A percentile compares a stretch with the other conserved stretches of the same genome.
These are phyloP conservation scores for Stichopus horrens DNA, from an alignment of 53 echinoderm and acorn worm species.

Conservation along the genomic window DNA sequence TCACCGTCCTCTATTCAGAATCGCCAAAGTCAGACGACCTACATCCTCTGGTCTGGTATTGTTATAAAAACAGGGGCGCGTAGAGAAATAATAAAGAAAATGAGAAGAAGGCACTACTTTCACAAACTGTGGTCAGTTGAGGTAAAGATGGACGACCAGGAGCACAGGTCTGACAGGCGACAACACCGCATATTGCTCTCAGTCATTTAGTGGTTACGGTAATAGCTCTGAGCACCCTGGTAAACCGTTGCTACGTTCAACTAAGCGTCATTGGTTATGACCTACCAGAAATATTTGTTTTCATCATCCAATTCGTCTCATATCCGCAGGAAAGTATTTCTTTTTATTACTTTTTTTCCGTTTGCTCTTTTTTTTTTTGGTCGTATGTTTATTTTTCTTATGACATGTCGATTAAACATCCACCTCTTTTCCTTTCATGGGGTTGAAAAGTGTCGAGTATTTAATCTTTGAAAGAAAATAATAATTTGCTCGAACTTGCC, in stretches of 20 bases:
- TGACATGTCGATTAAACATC: too few relatives aligned
- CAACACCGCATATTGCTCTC: background rate
- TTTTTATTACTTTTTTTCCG: background rate
- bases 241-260: background rate
- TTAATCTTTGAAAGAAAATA: too few relatives aligned
- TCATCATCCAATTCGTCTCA: background rate
- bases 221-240: constrained; percentile 7
- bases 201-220: background rate
- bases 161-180: background rate
- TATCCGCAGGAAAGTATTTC: background rate
- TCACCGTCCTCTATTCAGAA: too few relatives aligned
- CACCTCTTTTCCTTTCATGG: too few relatives aligned
- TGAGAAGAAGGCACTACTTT: background rate
- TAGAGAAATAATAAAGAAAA: too few relatives aligned
- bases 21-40: too few relatives aligned
- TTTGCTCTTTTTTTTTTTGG: background rate
- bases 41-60: too few relatives aligned
- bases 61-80: too few relatives aligned
- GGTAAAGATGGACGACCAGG: background rate
- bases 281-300: background rate
- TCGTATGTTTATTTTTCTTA: background rate
- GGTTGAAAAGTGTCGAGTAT: too few relatives aligned
- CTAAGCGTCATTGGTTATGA: background rate
- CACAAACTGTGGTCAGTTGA: background rate
- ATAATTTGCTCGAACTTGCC: too few relatives aligned